Base-by-base conservation (phyloP, 2,888 invertebrate genomes). In the Subacronicta megacephala region DNA sequence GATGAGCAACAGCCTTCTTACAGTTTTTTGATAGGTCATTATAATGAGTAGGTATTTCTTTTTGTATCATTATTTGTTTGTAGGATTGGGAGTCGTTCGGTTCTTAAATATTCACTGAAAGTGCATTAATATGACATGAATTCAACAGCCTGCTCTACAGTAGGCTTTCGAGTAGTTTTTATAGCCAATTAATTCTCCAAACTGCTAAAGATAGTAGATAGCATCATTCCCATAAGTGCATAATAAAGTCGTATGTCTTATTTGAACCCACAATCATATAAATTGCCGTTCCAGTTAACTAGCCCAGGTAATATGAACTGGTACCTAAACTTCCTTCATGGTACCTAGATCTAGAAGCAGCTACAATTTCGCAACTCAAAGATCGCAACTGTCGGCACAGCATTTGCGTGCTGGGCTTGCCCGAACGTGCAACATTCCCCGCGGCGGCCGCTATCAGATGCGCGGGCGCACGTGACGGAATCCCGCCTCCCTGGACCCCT, bases 381-480 rank as follows among this genome's bases (percentile, higher is more conserved):
- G 72, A 73, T 70, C 45, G 58, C 60, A 62, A 75, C 72, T 68
- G 76, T 62, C 62, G 62, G 69, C 65, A 73, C 72, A 70, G 73
- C 66, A 78, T 80, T 82, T 78, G 80, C 83, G 77, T 80, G 82
- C 77, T 65, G 61, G 58, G 71, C 62, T 73, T 70, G 75, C 66
- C 70, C 60, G 63, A 75, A 75, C 77, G 79, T 77, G 84, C 81
- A 78, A 78, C 84, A 83, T 84, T 84, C 80, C 80, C 79, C 68
- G 71, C 75, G 70, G 77, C 64, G 55, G 70, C 70, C 76, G 75
- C 80, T 90, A 90, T 91, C 90, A 75, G 89, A 91, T 90, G 82
- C 82, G 82, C 83, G 68, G 55, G 78, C 78, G 87, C 88, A 89
- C 92, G 92, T 93, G 92, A 89, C 82, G 90, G 89, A 82, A 90